A percentile compares a stretch with the other conserved stretches of the same genome.
Conservation (phyloP, 1,140 invertebrate species). For the Popillia japonica region DNA sequence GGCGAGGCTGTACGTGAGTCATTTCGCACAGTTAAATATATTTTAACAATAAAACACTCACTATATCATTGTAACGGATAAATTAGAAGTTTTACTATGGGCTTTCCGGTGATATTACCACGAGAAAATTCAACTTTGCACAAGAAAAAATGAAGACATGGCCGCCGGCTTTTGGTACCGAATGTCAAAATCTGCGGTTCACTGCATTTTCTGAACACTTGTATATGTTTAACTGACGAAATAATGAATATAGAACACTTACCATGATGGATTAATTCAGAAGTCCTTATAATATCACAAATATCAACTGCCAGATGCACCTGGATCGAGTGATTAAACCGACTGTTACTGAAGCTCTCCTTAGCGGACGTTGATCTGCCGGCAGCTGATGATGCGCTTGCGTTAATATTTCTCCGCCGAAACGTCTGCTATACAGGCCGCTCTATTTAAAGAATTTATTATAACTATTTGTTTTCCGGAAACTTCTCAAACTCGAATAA, state of each 20-base stretch:
- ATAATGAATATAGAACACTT: conserved; percentile 44
- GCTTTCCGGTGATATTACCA: not conserved
- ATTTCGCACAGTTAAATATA: conserved; percentile 33
- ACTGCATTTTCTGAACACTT: not conserved
- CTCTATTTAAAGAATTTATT: conserved; percentile 39
- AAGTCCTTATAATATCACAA: conserved; percentile 52
- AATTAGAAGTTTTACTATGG: not conserved
- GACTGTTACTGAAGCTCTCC: conserved; percentile 52
- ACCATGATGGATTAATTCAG: conserved; percentile 59
- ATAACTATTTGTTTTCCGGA: conserved; percentile 28
- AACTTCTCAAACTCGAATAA: not conserved
- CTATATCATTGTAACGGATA: not conserved
- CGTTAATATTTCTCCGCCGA: conserved; percentile 50
- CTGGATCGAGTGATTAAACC: conserved; percentile 45
- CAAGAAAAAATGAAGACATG: conserved; percentile 41
- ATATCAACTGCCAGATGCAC: conserved; percentile 54
- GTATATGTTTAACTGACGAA: not conserved
- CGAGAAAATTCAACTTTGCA: not conserved
- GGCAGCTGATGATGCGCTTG: conserved; percentile 52
- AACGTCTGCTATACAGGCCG: not conserved
- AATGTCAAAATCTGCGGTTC: not conserved
- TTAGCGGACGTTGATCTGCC: conserved; percentile 59
- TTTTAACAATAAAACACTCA: conserved; percentile 25
- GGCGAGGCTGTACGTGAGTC: conserved; percentile 43
- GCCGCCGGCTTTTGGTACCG: conserved; percentile 47